Conservation (phyloP, 2,113 vertebrate genomes). For the Leiothrix lutea region DNA sequence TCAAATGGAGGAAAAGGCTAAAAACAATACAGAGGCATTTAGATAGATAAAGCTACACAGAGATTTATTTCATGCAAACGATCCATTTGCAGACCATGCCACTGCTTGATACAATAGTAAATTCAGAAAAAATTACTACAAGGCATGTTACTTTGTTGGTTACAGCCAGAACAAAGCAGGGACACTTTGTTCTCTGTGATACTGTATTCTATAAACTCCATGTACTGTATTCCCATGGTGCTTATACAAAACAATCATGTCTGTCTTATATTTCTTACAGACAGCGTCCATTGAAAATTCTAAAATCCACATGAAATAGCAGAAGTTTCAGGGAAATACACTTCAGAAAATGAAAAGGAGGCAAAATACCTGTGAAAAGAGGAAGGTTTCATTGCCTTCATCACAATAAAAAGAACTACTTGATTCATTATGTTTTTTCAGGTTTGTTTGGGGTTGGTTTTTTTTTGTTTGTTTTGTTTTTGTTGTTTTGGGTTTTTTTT, state of each 20-base stretch:
- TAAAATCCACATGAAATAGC: background rate
- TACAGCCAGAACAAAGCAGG: background rate
- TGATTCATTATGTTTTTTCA: background rate
- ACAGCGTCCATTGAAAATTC: background rate
- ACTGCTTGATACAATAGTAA: background rate
- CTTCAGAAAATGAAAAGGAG: background rate
- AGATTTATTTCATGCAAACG: background rate
- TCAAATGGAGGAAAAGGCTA: background rate
- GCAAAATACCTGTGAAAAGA: background rate
- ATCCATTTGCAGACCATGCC: background rate
- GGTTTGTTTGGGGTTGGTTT: background rate
- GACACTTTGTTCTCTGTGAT: background rate
- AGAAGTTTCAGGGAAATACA: background rate
- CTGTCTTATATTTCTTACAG: background rate
- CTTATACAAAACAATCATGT: background rate
- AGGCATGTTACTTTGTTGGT: background rate
- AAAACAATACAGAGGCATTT: background rate
- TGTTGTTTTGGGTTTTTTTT: background rate
- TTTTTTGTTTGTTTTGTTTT: background rate
- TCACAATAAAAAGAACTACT: background rate
- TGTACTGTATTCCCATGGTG: background rate
- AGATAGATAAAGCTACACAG: background rate
- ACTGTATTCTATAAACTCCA: background rate
- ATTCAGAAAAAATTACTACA: background rate
- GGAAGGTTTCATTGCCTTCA: background rate